These are phyloP conservation scores for Battus philenor DNA, from an alignment of 1,140 invertebrate species.

Conservation along the genomic window DNA sequence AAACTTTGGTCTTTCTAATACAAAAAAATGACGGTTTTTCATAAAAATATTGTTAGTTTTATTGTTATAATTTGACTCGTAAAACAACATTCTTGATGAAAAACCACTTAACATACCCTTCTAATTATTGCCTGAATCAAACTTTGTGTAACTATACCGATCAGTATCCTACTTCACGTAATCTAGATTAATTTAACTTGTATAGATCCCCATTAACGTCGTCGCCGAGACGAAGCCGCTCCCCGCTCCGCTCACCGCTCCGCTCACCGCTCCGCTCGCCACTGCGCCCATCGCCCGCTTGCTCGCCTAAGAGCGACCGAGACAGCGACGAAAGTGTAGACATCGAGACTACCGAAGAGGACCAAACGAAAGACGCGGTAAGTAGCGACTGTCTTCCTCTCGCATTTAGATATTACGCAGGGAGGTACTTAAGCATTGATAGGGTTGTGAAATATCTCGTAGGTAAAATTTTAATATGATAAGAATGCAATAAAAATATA, in stretches of 20 bases:
- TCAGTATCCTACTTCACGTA: no score
- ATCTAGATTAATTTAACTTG: no score
- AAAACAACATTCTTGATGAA: no score
- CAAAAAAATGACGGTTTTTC: no score
- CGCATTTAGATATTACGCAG: conserved; percentile 2
- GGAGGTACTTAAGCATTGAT: conserved; percentile 9
- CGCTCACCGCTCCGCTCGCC: conserved; percentile 44
- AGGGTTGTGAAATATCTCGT: not conserved
- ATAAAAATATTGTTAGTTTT: no score
- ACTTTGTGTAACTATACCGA: no score
- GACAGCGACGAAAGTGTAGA: conserved; percentile 69
- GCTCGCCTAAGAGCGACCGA: conserved; percentile 51
- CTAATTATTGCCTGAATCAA: no score
- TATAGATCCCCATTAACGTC: conserved; percentile 44
- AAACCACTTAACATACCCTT: no score
- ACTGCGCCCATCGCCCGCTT: conserved; percentile 43
- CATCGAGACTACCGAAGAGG: conserved; percentile 67
- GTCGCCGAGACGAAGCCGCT: conserved; percentile 39
- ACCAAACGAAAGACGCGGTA: conserved; percentile 52
- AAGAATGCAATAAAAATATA: not conserved
- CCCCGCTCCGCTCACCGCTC: conserved; percentile 37
- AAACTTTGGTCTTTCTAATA: no score
- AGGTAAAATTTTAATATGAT: conserved; percentile 1
- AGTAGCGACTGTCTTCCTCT: conserved; percentile 33
- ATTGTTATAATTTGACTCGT: no score